Base-by-base conservation (phyloP, 2,888 invertebrate species). In the Ormyrus rosae region DNA sequence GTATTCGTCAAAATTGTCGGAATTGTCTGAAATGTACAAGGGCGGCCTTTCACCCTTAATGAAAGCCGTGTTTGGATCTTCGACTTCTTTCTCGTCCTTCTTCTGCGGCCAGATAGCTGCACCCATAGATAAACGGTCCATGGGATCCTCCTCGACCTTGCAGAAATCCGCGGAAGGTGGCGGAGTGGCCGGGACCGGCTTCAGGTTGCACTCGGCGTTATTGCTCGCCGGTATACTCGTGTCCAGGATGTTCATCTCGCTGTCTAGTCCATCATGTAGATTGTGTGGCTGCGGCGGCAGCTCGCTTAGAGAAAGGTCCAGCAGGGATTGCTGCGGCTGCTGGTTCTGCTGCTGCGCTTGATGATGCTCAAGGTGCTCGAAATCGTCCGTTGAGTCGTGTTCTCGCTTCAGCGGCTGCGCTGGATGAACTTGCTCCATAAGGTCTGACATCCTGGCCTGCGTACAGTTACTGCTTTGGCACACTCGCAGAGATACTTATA, bases 341-440 rank as follows among this genome's bases (percentile, higher is more conserved):
- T 56, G 51, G 69, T 86, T 85, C 84, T 89, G 89, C 75, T 90
- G 86, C 46, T 7, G 9, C 92, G 91, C 73, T 13, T 67, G 50
- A 3, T 68, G 65, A 10, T 60, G 93, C 84, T 94, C 94, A 84
- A 95, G 91, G 90, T 95, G 95, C 90, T 95, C 95, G 89, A 95
- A 95, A 91, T 95, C 95, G 87, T 95, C 95, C 82, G 94, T 92
- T 51, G 95, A 95, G 88, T 95, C 95, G 87, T 93, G 93, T 84
- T 95, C 95, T 82, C 95, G 92, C 81, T 89, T 90, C 78, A 91
- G 87, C 80, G 82, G 79, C 68, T 81, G 80, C 72, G 78, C 76
- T 83, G 86, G 56, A 58, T 89, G 72, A 90, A 68, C 65, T 7
- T 82, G 70, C 67, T 74, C 73, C 56, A 79, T 6, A 10, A 81